phyloP scores from a whole-genome alignment of 2,113 vertebrate species.

The Vulpes ferrilata region DNA sequence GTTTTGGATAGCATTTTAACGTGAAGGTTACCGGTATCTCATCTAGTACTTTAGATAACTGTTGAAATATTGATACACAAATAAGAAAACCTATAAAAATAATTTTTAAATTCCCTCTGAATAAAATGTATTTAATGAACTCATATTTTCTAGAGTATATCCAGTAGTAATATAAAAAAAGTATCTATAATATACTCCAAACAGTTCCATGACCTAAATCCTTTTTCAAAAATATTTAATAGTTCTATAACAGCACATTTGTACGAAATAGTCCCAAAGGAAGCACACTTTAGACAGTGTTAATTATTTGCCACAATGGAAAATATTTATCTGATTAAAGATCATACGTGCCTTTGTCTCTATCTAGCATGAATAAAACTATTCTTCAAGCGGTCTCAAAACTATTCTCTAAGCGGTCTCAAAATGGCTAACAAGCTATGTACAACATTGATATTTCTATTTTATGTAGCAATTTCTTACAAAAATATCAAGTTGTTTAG shows the following conservation, averaged over 20 bases:
- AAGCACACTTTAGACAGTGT: neutral
- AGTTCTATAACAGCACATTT: neutral
- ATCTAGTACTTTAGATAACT: neutral
- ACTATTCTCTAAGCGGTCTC: neutral
- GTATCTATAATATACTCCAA: neutral
- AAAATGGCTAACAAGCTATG: neutral
- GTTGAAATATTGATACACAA: neutral
- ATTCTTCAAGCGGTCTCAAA: neutral
- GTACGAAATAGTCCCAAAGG: neutral
- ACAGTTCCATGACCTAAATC: neutral
- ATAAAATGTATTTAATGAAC: neutral
- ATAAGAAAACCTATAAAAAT: neutral
- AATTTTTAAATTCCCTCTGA: neutral
- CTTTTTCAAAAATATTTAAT: neutral
- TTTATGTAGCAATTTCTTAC: neutral
- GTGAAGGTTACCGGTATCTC: neutral
- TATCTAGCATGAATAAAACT: neutral
- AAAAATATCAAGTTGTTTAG: neutral
- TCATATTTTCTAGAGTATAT: neutral
- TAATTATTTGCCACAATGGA: neutral
- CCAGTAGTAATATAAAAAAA: neutral
- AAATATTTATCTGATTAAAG: neutral
- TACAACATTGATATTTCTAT: neutral
- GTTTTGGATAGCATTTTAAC: slow-evolving; percentile 14
- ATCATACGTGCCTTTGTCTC: neutral